Evolutionary conservation across 2,797 vertebrate species (phyloP).

Genomic region (Balearica regulorum): DNA sequence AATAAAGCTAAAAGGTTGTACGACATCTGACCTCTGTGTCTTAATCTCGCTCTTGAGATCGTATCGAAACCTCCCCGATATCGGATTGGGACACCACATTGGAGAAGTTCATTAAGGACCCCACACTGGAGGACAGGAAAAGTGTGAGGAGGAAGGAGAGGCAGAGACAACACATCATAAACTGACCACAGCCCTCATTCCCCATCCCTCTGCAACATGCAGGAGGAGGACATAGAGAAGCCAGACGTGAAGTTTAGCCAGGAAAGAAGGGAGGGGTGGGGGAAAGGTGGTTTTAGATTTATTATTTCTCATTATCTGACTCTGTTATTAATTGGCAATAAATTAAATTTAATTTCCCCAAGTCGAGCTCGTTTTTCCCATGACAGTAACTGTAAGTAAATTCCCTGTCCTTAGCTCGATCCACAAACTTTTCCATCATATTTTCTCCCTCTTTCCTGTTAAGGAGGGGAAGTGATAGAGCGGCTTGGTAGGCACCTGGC

Average conservation of each 20-base stretch:
- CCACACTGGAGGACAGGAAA: not conserved
- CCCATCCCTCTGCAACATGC: accelerated
- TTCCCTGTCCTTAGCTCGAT: not conserved
- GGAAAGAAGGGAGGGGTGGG: not conserved
- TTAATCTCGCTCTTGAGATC: too few species aligned
- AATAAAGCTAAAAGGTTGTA: too few species aligned
- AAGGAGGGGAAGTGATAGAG: not conserved
- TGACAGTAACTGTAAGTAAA: not conserved
- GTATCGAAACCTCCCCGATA: too few species aligned
- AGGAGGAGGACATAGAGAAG: not conserved
- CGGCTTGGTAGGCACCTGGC: not conserved
- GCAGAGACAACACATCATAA: not conserved
- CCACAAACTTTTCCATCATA: not conserved
- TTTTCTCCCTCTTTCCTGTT: not conserved
- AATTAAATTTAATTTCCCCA: not conserved
- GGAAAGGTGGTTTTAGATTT: not conserved
- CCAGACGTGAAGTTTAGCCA: not conserved
- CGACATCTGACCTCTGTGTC: too few species aligned
- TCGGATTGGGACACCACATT: too few species aligned
- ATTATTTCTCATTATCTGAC: not conserved
- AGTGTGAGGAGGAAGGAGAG: accelerated
- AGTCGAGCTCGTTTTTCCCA: not conserved
- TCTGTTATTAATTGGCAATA: not conserved
- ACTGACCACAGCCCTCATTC: too few species aligned
- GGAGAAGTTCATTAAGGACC: not conserved